Evolutionary conservation across 2,113 vertebrate species (phyloP).

Genomic region (Semnornis frantzii): DNA sequence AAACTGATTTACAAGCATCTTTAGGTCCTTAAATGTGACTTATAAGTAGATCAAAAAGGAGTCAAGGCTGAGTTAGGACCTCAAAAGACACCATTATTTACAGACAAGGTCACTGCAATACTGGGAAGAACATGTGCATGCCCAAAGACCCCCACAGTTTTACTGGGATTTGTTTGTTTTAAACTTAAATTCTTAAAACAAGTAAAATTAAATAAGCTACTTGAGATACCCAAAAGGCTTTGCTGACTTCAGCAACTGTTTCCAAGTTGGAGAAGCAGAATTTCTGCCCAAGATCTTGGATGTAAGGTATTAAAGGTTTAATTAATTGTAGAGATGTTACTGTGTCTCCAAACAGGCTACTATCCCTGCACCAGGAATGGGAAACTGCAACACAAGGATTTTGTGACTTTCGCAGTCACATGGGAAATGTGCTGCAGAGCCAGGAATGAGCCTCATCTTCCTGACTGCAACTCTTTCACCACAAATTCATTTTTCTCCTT

Average conservation of each 20-base stretch:
- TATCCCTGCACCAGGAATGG: background rate
- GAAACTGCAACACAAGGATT: slow-evolving; percentile 11
- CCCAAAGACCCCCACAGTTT: background rate
- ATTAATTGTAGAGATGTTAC: background rate
- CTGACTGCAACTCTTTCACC: background rate
- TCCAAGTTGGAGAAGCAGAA: background rate
- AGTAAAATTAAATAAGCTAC: background rate
- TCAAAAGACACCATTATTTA: background rate
- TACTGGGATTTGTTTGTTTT: background rate
- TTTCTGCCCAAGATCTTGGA: background rate
- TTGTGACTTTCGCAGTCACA: background rate
- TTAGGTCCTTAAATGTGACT: background rate
- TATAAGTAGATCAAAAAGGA: background rate
- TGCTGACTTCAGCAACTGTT: background rate
- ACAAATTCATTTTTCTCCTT: slow-evolving; percentile 16
- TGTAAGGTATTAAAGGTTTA: background rate
- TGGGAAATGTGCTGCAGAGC: background rate
- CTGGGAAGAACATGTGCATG: background rate
- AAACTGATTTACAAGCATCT: background rate
- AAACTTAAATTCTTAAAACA: background rate
- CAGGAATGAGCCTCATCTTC: background rate
- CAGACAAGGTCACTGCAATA: background rate
- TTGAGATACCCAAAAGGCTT: background rate
- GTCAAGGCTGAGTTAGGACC: background rate
- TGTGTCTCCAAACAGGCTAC: background rate